Percentiles rank a stretch among this genome's conserved stretches.
Conservation (phyloP, 2,797 vertebrate genomes). For the Phoeniculus purpureus region DNA sequence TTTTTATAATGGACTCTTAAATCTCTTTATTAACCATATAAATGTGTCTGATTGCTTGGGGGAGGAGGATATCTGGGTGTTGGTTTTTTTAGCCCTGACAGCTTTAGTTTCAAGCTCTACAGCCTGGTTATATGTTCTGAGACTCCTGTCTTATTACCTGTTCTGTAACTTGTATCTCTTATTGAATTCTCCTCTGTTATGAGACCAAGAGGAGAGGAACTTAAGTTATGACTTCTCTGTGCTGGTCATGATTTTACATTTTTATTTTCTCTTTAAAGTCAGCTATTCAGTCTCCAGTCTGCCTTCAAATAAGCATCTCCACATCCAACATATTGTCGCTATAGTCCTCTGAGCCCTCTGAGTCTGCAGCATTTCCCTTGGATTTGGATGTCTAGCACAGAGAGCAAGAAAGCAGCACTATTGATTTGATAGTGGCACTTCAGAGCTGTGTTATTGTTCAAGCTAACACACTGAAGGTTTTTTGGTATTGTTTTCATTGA, state of each 20-base stretch:
- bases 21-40: background rate
- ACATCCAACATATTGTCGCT: conserved; percentile 27
- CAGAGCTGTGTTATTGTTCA: conserved; percentile 26
- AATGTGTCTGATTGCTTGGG: background rate
- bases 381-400: conserved; percentile 5
- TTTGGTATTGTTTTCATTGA: conserved; percentile 5
- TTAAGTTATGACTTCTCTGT: conserved; percentile 33
- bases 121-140: conserved; percentile 1
- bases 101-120: background rate
- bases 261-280: conserved; percentile 42
- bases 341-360: conserved; percentile 3
- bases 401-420: conserved; percentile 4
- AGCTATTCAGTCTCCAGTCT: conserved; percentile 27
- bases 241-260: conserved; percentile 45
- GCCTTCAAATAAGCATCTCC: conserved; percentile 34
- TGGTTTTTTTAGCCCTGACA: background rate
- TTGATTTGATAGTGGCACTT: conserved; percentile 38
- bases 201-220: conserved; percentile 23
- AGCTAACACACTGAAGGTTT: background rate
- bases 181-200: conserved; percentile 48
- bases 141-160: conserved; percentile 36
- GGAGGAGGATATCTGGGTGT: background rate
- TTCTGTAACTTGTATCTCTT: conserved; percentile 50
- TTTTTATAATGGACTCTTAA: background rate
- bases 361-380: conserved; percentile 3